These are phyloP conservation scores for Scaptomyza pallida DNA, from an alignment of 1,140 invertebrate species.

Conservation along the genomic window DNA sequence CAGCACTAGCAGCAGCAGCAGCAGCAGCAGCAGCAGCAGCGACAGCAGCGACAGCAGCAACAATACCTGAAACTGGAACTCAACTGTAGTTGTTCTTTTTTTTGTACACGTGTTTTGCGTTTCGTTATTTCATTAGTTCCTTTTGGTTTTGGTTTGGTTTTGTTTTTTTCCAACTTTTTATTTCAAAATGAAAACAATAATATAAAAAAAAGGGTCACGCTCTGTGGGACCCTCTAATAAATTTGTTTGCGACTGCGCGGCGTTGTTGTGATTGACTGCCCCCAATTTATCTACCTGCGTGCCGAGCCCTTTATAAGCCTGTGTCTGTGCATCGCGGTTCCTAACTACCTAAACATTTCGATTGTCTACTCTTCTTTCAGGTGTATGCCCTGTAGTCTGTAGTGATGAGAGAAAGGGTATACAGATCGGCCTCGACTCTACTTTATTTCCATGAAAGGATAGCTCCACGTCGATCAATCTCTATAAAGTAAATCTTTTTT, in stretches of 20 bases:
- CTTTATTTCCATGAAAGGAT: too few relatives aligned
- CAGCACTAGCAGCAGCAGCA: too few relatives aligned
- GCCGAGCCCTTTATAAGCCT: background rate
- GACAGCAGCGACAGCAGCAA: too few relatives aligned
- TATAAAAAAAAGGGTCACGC: conserved; percentile 56
- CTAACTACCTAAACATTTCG: conserved; percentile 38
- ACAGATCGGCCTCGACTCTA: too few relatives aligned
- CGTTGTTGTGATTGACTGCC: conserved; percentile 69
- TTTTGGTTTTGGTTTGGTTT: conserved; percentile 10
- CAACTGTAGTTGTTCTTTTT: conserved; percentile 6
- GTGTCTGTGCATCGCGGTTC: background rate
- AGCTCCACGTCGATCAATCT: background rate
- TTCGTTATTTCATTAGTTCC: conserved; percentile 13
- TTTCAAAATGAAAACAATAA: conserved; percentile 13
- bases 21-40: too few relatives aligned
- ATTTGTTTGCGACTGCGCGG: conserved; percentile 52
- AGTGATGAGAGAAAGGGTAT: background rate
- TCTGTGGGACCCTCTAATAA: conserved; percentile 57
- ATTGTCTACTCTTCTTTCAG: conserved; percentile 18
- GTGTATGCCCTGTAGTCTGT: conserved; percentile 1
- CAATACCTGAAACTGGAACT: conserved; percentile 11
- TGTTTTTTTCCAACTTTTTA: conserved; percentile 7
- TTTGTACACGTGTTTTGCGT: conserved; percentile 35
- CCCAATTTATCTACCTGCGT: conserved; percentile 66
- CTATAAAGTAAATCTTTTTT: too few relatives aligned